phyloP scores from a whole-genome alignment of 64 coral and sea anemone genomes.

The Catalaphyllia jardinei region DNA sequence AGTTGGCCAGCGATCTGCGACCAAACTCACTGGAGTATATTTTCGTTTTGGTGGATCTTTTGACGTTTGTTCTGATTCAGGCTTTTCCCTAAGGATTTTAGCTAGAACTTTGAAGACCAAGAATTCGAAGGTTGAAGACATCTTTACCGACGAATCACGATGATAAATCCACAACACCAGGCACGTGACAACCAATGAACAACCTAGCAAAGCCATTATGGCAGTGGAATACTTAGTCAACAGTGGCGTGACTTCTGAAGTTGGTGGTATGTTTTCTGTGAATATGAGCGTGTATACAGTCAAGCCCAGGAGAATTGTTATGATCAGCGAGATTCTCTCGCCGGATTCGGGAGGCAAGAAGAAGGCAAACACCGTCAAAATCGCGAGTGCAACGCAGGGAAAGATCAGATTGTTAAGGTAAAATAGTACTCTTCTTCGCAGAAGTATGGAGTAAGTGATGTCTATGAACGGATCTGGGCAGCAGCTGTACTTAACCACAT shows the following conservation, averaged over 20 bases:
- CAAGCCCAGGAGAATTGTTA: slow-evolving; percentile 84
- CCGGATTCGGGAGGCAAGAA: slow-evolving; percentile 72
- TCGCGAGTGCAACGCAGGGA: slow-evolving; percentile 64
- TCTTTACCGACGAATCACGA: slow-evolving; percentile 13
- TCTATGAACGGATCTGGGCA: slow-evolving; percentile 83
- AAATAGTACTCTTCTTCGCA: slow-evolving; percentile 74
- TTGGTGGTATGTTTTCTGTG: slow-evolving; percentile 79
- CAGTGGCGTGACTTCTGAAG: slow-evolving; percentile 73
- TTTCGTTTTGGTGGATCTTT: slow-evolving; percentile 10
- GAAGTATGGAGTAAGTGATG: slow-evolving; percentile 72
- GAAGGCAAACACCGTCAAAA: slow-evolving; percentile 70
- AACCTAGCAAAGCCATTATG: slow-evolving; percentile 39
- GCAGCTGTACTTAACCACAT: slow-evolving; percentile 88
- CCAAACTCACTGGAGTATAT: background rate
- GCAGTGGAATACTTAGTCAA: slow-evolving; percentile 54
- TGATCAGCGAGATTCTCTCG: slow-evolving; percentile 77
- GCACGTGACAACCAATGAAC: slow-evolving; percentile 42
- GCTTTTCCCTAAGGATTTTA: slow-evolving; percentile 19
- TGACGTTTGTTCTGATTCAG: background rate
- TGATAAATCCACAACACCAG: slow-evolving; percentile 42
- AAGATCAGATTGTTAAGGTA: slow-evolving; percentile 92
- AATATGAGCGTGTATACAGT: slow-evolving; percentile 89
- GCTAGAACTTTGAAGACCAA: slow-evolving; percentile 38
- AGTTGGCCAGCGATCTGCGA: slow-evolving; percentile 33
- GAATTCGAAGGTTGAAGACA: slow-evolving; percentile 41